Base-by-base conservation (phyloP, 2,888 invertebrate genomes). In the Microplitis manilae region DNA sequence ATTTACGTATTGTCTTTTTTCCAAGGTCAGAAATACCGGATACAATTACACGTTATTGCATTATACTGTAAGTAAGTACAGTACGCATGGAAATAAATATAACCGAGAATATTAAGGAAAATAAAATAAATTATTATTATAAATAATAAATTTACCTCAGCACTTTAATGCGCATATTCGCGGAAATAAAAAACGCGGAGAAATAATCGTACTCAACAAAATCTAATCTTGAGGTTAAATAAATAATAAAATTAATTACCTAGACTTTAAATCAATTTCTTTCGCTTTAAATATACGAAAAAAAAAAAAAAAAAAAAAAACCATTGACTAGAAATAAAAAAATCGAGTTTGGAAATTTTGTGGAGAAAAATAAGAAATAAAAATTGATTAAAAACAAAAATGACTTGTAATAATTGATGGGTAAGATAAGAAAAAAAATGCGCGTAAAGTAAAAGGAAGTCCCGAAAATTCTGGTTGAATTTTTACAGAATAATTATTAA, bases 401-500 rank as follows among this genome's bases (percentile, higher is more conserved):
- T 0, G 20, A 20, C 20, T 20, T 20, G 20, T 20, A 20, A 20
- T 20, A 20, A 20, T 20, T 20, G 20, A 20, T 20, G 2, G 20
- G 20, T 20, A 20, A 20, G 20, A 20, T 20, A 20, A 20, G 20
- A 20, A 20, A 20, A 20, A 20, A 20, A 20, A 20, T 20, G 20
- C 20, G 20, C 20, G 20, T 20, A 20, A 20, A 20, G 20, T 1
- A 20, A 20, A 20, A 20, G 20, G 20, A 20, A 20, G 20, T 20
- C n/a, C 5, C 6, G 9, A 4, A 40, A 50, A 61, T 1, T 20
- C 30, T 5, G 13, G 9, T 60, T 41, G 15, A 30, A 17, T 62
- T 73, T 59, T 5, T 61, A 13, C n/a, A 0, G 20, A 70, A 40
- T 77, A 77, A 62, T 78, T n/a, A 79, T 70, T 67, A 61, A 67